A percentile compares a stretch with the other conserved stretches of the same genome.
Evolutionary conservation across 2,888 invertebrate species (phyloP).

Genomic region (Cephus sareptanus): DNA sequence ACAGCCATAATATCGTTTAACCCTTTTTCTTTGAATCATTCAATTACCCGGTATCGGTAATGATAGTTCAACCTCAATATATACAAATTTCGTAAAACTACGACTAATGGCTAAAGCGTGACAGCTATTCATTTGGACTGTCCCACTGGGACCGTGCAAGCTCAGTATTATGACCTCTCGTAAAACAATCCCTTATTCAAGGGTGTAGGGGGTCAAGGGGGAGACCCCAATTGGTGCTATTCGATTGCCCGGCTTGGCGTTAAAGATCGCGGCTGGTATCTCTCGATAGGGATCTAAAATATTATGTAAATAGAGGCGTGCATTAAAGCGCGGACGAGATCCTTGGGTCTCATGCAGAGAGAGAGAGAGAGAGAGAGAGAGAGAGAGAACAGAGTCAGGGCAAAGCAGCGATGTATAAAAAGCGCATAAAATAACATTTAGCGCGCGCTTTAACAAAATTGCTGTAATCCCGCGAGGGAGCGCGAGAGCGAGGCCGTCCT

Average conservation of each 20-base stretch:
- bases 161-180: not conserved
- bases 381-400: slow-evolving; percentile 25
- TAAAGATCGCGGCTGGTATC: slow-evolving; percentile 28
- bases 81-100: no score
- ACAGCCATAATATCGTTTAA: no score
- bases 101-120: no score
- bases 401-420: slow-evolving; percentile 44
- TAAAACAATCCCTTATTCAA: not conserved
- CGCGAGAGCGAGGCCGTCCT: slow-evolving; percentile 9
- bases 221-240: slow-evolving; percentile 1
- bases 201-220: no score
- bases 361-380: slow-evolving; percentile 20
- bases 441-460: slow-evolving; percentile 60
- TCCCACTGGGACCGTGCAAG: not conserved
- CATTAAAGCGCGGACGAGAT: slow-evolving; percentile 22
- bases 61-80: no score
- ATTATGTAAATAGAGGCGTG: slow-evolving; percentile 59
- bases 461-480: slow-evolving; percentile 53
- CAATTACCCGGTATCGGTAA: no score
- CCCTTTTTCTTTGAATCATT: no score
- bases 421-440: slow-evolving; percentile 56
- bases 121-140: not conserved
- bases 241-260: slow-evolving; percentile 30
- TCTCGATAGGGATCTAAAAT: slow-evolving; percentile 48
- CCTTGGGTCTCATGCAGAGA: slow-evolving; percentile 9